Base-by-base conservation (phyloP, 2,113 vertebrate genomes). In the Pachyramphus minor region DNA sequence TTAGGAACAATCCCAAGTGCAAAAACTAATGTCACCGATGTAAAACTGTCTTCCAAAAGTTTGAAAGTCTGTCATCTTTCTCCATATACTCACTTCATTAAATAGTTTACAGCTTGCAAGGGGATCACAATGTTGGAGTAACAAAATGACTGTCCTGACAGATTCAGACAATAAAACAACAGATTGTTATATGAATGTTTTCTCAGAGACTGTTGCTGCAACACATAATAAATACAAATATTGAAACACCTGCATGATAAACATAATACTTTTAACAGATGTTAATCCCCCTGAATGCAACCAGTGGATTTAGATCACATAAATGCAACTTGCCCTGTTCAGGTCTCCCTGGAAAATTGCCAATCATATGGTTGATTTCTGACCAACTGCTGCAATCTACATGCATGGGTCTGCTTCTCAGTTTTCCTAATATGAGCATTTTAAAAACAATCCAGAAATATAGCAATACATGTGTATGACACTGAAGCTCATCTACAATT, bases 151-250 rank as follows among this genome's bases (percentile, higher is more conserved):
- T 97, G 95, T 98, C 98, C 96, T 98, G 97, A 98, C 98, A 98
- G 98, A 98, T 97, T 98, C 96, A 97, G 97, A 98, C 98, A 98
- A 98, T 98, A 98, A 98, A 98, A 98, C 97, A 95, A 96, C 97
- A 98, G 97, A 98, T 98, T 97, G 97, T 96, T 97, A 95, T 79
- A 97, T 95, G 97, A 98, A 98, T 98, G 97, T 97, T 98, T 98
- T 98, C 98, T 98, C 98, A 98, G 98, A 98, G 97, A 94, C 97
- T 97, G 93, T 97, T 98, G 95, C 97, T 98, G 97, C 96, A 98
- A 98, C 98, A 98, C 97, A 7, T 97, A 98, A 98, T 98, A 98
- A 98, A 98, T 98, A 97, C 97, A 98, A 98, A 98, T 98, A 98
- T 98, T 98, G 97, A 98, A 98, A 98, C 98, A 98, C 98, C 98